Base-by-base conservation (phyloP, 1,140 invertebrate species). In the Psix sp. region DNA sequence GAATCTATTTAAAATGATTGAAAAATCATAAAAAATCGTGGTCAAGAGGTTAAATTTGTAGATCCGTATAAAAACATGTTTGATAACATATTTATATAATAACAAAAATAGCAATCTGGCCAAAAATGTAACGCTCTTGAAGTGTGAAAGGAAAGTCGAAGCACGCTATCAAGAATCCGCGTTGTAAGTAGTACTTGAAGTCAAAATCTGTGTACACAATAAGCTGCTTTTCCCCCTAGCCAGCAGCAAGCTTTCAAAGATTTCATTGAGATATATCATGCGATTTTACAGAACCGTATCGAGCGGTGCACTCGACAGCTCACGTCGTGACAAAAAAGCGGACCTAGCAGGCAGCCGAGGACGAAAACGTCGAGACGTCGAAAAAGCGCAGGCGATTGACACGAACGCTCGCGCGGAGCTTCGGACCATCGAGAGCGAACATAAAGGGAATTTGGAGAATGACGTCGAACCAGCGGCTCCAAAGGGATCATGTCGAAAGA, bases 401-500 rank as follows among this genome's bases (percentile, higher is more conserved):
- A 48, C 39, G 59, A 17, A 15, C 13, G 54, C 15, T 52, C 14
- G 45, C 29, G 45, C 7, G 52, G 60, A 36, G 42, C 14, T 48
- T 45, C 24, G 43, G 15, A 9, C 14, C n/a, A n/a, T 24, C 18
- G 24, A 35, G 35, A 36, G 38, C 15, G 42, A 73, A 24, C 70
- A 62, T 51, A 63, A 59, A 70, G 24, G 59, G 49, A 66, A 49
- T 66, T 56, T 54, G 54, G 45, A 66, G 62, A 52, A 67, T 62
- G 62, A 74, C 51, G 43, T 52, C 43, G 51, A 57, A 13, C 56
- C 43, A 45, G 42, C 56, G 38, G 51, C 60, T 57, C 48, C 54
- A 74, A 56, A 67, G 62, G 62, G 51, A 74, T 74, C 62, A 67
- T 67, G 71, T 62, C 62, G 62, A 74, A 43, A 36, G 56, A 62